Evolutionary conservation across 2,113 vertebrate species (phyloP), one percentile per base, ranked within the genome.

Genomic region (Dasyornis broadbenti): DNA sequence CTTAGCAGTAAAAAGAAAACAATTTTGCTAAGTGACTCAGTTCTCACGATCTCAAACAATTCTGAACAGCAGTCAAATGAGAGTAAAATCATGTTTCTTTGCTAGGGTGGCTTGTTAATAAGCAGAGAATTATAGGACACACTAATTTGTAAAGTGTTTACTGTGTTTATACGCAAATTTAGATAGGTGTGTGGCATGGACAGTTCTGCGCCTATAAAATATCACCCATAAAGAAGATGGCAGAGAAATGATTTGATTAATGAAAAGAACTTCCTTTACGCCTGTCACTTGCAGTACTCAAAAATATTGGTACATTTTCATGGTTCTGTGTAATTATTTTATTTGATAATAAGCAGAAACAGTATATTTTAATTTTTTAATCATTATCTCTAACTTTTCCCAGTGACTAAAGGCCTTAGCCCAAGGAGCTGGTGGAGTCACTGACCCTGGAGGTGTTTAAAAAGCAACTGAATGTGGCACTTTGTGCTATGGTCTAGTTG

Each of bases 101-200:
- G 50, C 27, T 86, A 68, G 24, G 14, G 27, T 49, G 10, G 15
- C 35, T 90, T 77, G 39, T 83, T 94, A 92, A 37, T 82, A 77
- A 77, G 31, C 23, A 71, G 20, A 52, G 12, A 87, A 88, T 84
- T 96, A 61, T 37, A 94, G 71, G 53, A 82, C 9, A 86, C 96
- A 93, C 52, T 68, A 64, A 90, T 96, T 90, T 96, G 24, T 96
- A 76, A 95, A 96, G 27, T 69, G 65, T 86, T 98, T 95, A 91
- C 86, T 27, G 7, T 75, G 83, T 66, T 90, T 96, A 71, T 66
- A 92, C 86, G 13, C 6, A 89, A 86, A 89, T 57, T n/a, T 50
- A 59, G 11, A n/a, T 50, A 89, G n/a, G 57, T 54, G 35, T 87
- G 81, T 96, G 70, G 27, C 54, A 77, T 37, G 35, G 89, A 44